Evolutionary conservation across 2,113 vertebrate species (phyloP).

Genomic region (Heteronetta atricapilla): DNA sequence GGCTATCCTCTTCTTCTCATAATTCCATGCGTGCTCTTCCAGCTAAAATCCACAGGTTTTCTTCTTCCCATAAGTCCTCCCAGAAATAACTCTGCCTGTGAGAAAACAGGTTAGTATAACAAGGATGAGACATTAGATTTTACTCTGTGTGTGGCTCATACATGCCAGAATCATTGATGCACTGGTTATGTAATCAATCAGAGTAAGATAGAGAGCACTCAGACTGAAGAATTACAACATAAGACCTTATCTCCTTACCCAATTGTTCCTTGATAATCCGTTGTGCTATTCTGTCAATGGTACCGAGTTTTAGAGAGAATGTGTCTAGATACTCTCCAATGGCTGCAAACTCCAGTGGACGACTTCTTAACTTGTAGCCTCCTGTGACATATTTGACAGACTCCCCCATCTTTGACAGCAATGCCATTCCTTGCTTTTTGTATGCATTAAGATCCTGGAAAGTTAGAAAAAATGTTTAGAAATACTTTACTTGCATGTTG

Average conservation of each 20-base stretch:
- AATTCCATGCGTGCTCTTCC: neutral
- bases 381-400: constrained; percentile 94
- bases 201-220: neutral
- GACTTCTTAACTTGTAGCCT: constrained; percentile 91
- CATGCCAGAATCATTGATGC: neutral
- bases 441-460: constrained; percentile 90
- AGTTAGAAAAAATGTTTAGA: neutral
- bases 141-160: neutral
- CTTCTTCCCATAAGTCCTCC: neutral
- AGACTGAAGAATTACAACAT: neutral
- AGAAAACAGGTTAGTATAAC: neutral
- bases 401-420: constrained; percentile 93
- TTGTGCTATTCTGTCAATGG: constrained; percentile 96
- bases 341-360: constrained; percentile 90
- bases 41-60: neutral
- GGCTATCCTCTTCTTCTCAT: fast-evolving
- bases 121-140: neutral
- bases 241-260: constrained; percentile 75
- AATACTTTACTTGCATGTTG: neutral
- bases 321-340: constrained; percentile 94
- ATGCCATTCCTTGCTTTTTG: constrained; percentile 92
- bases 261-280: constrained; percentile 96
- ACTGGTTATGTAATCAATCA: neutral
- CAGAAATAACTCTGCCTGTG: neutral
- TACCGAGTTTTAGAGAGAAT: constrained; percentile 94